Percentiles rank a stretch among this genome's conserved stretches.
Conservation (phyloP, 2,797 vertebrate species). For the Lacerta agilis region DNA sequence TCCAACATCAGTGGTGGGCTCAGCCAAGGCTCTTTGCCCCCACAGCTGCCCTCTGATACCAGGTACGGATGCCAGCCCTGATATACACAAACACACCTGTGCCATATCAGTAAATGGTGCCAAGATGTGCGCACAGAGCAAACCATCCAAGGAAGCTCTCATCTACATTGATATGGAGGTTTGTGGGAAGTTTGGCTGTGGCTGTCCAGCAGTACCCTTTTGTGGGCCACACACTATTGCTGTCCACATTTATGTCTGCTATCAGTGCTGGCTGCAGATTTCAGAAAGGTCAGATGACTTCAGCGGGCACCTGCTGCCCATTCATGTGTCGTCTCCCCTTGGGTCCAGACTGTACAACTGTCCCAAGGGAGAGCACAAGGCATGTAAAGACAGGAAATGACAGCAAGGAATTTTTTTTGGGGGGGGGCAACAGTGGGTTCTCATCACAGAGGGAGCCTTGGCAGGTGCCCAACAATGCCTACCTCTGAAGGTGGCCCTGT, state of each 20-base stretch:
- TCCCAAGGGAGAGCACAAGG: too few species aligned
- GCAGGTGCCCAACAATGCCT: too few species aligned
- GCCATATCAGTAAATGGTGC: neutral
- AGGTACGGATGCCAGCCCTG: neutral
- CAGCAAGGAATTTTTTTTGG: too few species aligned
- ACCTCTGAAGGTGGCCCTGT: neutral
- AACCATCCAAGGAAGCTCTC: neutral
- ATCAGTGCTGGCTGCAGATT: too few species aligned
- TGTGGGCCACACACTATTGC: too few species aligned
- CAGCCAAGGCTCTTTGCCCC: neutral
- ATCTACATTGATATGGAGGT: neutral
- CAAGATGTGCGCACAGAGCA: neutral
- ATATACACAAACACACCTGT: neutral
- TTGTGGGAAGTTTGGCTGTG: neutral
- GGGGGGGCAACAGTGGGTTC: too few species aligned
- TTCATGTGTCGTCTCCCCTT: too few species aligned
- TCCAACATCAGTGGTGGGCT: neutral
- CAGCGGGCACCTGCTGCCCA: too few species aligned
- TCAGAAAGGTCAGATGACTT: too few species aligned
- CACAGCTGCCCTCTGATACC: neutral
- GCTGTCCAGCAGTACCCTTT: neutral
- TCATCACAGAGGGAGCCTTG: neutral
- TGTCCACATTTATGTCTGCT: too few species aligned
- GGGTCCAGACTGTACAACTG: too few species aligned
- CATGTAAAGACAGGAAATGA: too few species aligned